Conservation (phyloP, 2,888 invertebrate species). For the Nemotelus nigrinus region DNA sequence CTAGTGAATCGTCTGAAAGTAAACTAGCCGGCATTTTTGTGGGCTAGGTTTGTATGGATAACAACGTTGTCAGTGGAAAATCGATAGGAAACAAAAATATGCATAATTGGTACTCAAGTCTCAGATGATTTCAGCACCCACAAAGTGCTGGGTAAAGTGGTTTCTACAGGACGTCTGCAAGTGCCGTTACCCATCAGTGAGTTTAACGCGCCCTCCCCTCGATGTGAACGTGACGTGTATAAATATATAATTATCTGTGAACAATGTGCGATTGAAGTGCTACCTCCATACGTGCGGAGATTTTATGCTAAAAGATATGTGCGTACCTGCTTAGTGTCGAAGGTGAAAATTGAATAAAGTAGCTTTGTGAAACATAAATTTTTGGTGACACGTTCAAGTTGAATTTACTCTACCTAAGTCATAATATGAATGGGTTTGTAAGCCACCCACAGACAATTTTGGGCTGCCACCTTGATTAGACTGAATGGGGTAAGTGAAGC, state of each 20-base stretch:
- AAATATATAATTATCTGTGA: constrained; percentile 25
- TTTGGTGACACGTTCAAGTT: constrained; percentile 19
- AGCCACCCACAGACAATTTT: not conserved
- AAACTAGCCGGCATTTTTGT: too few species aligned
- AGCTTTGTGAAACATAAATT: constrained; percentile 4
- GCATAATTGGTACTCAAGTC: constrained; percentile 11
- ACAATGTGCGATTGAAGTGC: constrained; percentile 2
- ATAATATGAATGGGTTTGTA: not conserved
- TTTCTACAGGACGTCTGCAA: not conserved
- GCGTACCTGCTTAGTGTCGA: not conserved
- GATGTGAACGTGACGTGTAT: constrained; percentile 2
- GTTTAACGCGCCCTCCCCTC: not conserved
- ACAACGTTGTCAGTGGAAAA: not conserved
- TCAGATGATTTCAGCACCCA: not conserved
- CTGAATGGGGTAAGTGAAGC: constrained; percentile 1
- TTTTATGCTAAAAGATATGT: constrained; percentile 3
- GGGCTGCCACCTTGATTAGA: not conserved
- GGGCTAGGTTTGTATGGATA: too few species aligned
- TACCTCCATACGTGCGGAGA: constrained; percentile 13
- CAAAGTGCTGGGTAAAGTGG: constrained; percentile 16
- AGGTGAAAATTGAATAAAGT: constrained; percentile 12
- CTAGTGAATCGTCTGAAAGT: too few species aligned
- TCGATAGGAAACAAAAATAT: constrained; percentile 22
- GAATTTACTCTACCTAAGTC: constrained; percentile 5
- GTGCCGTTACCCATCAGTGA: not conserved